Percentiles rank a stretch among this genome's conserved stretches.
Conservation (phyloP, 2,888 invertebrate genomes). For the Alcis repandata region DNA sequence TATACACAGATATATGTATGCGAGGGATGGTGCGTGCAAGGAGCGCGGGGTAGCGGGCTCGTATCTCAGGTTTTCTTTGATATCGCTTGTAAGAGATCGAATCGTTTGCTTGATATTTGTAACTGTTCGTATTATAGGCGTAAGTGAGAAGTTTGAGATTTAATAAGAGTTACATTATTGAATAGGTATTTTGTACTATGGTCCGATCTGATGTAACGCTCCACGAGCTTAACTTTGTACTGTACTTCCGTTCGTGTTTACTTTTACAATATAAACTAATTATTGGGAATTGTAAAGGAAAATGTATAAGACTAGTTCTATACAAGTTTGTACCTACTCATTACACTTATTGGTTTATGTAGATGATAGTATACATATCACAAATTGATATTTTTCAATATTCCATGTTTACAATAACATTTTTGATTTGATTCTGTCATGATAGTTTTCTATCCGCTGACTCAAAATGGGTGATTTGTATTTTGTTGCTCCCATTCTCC, state of each 20-base stretch:
- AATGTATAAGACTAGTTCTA: slow-evolving; percentile 13
- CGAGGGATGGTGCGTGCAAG: slow-evolving; percentile 57
- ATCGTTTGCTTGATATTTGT: slow-evolving; percentile 64
- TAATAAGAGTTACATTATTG: slow-evolving; percentile 63
- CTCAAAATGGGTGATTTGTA: neutral
- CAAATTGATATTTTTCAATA: slow-evolving; percentile 40
- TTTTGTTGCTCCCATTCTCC: neutral
- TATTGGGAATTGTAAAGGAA: slow-evolving; percentile 31
- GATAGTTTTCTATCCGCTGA: slow-evolving; percentile 8
- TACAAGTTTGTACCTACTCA: slow-evolving; percentile 13
- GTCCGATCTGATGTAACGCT: slow-evolving; percentile 44
- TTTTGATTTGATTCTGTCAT: neutral
- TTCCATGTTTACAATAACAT: slow-evolving; percentile 19
- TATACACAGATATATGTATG: slow-evolving; percentile 60
- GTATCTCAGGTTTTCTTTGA: slow-evolving; percentile 51
- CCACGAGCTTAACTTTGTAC: slow-evolving; percentile 45
- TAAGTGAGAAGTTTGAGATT: slow-evolving; percentile 50
- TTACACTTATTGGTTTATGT: slow-evolving; percentile 31
- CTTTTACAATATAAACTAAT: slow-evolving; percentile 16
- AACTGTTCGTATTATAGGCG: slow-evolving; percentile 59
- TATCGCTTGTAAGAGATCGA: slow-evolving; percentile 67
- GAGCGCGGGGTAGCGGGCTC: neutral
- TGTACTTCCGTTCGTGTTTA: slow-evolving; percentile 31
- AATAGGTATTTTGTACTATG: slow-evolving; percentile 55
- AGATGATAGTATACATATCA: slow-evolving; percentile 50